A percentile compares a stretch with the other conserved stretches of the same genome.
These are phyloP conservation scores for Folsomia manolachei DNA, from an alignment of 2,888 invertebrate species.

Conservation along the genomic window DNA sequence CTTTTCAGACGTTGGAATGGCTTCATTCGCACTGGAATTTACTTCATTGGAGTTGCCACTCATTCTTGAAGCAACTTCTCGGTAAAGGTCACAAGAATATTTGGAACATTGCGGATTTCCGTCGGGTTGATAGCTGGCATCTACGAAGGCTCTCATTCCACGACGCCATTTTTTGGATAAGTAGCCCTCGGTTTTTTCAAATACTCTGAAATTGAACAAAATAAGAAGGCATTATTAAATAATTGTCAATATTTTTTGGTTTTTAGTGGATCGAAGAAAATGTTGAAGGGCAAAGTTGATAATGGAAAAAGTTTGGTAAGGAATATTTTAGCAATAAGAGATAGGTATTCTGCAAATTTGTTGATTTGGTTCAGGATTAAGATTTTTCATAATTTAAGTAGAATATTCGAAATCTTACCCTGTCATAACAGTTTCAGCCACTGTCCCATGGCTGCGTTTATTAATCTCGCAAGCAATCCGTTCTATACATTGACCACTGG, in stretches of 20 bases:
- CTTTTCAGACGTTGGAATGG: conserved; percentile 8
- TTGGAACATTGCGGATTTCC: conserved; percentile 42
- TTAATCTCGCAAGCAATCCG: conserved; percentile 47
- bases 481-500: conserved; percentile 46
- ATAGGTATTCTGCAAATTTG: too few relatives aligned
- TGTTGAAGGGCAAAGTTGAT: too few relatives aligned
- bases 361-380: not conserved
- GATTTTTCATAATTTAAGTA: not conserved
- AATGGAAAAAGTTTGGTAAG: too few relatives aligned
- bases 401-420: conserved; percentile 31
- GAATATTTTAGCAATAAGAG: too few relatives aligned
- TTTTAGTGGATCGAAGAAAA: too few relatives aligned
- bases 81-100: conserved; percentile 45
- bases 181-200: conserved; percentile 45
- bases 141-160: conserved; percentile 47
- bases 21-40: conserved; percentile 7
- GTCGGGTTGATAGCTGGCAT: conserved; percentile 43
- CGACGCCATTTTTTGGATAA: conserved; percentile 48
- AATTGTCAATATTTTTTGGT: too few relatives aligned
- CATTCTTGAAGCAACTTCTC: conserved; percentile 19
- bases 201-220: conserved; percentile 32
- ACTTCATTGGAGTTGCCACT: not conserved
- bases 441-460: conserved; percentile 39
- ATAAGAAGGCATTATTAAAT: not conserved
- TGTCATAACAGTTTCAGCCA: conserved; percentile 41